These are phyloP conservation scores for Hanleya hanleyi DNA, from an alignment of 2,888 invertebrate genomes.

Conservation along the genomic window DNA sequence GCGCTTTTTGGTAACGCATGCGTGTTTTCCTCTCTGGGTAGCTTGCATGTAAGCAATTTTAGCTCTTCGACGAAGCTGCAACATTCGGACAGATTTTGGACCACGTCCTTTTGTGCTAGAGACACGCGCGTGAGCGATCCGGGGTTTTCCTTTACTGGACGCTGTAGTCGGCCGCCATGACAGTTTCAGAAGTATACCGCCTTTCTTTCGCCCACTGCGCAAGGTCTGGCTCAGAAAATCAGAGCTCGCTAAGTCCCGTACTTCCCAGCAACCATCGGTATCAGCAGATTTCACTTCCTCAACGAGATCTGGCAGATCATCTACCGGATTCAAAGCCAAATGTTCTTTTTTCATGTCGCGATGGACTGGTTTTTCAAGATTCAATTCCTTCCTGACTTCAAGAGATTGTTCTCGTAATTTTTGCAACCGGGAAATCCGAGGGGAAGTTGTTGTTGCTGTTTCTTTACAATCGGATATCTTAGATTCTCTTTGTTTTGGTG, in stretches of 20 bases:
- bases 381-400: background rate
- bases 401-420: slow-evolving; percentile 13
- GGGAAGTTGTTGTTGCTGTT: too few species aligned
- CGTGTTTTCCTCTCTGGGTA: background rate
- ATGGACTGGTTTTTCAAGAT: background rate
- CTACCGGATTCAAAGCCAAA: background rate
- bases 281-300: background rate
- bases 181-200: slow-evolving; percentile 40
- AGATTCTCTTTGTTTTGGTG: too few species aligned
- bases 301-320: background rate
- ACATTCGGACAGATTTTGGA: background rate
- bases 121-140: background rate
- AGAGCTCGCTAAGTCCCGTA: background rate
- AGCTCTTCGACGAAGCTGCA: background rate
- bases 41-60: background rate
- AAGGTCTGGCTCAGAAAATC: slow-evolving; percentile 17
- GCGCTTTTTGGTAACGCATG: too few species aligned
- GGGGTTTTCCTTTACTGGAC: background rate
- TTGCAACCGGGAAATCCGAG: slow-evolving; percentile 12
- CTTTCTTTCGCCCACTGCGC: slow-evolving; percentile 32
- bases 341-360: background rate
- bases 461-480: slow-evolving; percentile 18
- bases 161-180: slow-evolving; percentile 18
- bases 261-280: background rate
- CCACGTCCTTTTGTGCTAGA: background rate